phyloP scores from a whole-genome alignment of 1,140 invertebrate species.

The Apis cerana region DNA sequence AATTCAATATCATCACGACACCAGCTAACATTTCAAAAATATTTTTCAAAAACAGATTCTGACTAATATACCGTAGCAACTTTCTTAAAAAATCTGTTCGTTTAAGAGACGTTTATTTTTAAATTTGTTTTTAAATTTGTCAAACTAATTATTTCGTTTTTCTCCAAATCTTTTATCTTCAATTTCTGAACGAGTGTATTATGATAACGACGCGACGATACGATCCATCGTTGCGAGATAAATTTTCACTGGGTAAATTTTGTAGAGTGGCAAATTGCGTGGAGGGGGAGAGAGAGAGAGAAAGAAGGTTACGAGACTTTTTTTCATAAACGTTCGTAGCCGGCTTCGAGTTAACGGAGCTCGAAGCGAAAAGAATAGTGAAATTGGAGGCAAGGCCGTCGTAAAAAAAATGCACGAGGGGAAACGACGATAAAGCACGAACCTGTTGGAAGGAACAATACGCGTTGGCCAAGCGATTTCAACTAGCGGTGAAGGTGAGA shows the following conservation, averaged over 20 bases:
- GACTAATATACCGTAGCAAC: too few relatives aligned
- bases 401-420: conserved; percentile 25
- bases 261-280: too few relatives aligned
- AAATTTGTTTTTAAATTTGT: too few relatives aligned
- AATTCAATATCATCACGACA: background rate
- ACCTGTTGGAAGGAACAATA: conserved; percentile 46
- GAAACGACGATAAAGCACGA: conserved; percentile 51
- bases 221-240: too few relatives aligned
- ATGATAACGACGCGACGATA: too few relatives aligned
- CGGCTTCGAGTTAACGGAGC: background rate
- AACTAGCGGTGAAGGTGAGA: conserved; percentile 25
- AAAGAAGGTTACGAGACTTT: background rate
- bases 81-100: too few relatives aligned
- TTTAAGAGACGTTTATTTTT: too few relatives aligned
- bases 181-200: too few relatives aligned
- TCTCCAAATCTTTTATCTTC: too few relatives aligned
- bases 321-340: conserved; percentile 24
- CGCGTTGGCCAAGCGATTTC: conserved; percentile 37
- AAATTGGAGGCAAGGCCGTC: conserved; percentile 28
- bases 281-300: too few relatives aligned
- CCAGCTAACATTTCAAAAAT: background rate
- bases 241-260: too few relatives aligned
- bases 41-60: background rate
- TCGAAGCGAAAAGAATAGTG: background rate
- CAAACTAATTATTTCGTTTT: too few relatives aligned